Base-by-base conservation (phyloP, 2,888 invertebrate species). In the Mimumesa dahlbomi region DNA sequence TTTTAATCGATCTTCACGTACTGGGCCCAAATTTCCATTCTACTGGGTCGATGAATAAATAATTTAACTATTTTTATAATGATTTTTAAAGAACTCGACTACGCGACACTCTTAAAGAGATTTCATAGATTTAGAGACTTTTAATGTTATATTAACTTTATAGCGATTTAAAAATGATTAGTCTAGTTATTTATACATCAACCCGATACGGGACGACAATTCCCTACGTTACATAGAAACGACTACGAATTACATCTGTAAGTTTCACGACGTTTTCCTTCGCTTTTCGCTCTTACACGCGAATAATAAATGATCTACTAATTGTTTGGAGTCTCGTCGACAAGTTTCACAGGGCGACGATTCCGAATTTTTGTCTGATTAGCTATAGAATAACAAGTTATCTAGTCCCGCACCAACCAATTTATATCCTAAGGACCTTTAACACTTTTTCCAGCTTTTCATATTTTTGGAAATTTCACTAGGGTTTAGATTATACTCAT, bases 371-470 rank as follows among this genome's bases (percentile, higher is more conserved):
- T n/a, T n/a, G n/a, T n/a, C n/a, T n/a, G n/a, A n/a, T n/a, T n/a
- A n/a, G n/a, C 42, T 54, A 58, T 42, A 59, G 36, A 50, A 52
- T 64, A 74, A 73, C 53, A 64, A 63, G 50, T 50, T 50, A 53
- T 42, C 73, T 73, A 74, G 11, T 43, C 34, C 49, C 53, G 50
- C 42, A 22, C 52, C 49, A 73, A 75, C 58, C 69, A 75, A 75
- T 75, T 65, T n/a, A n/a, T 75, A 67, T 49, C 45, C 73, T 74
- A 74, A 34, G 38, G 56, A 57, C 19, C 48, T 53, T 11, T 53
- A 52, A 65, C 58, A 45, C 25, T 21, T 63, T 46, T 6, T 4
- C 25, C 0, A 16, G 50, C 22, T 5, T 4, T 34, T 13, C 34
- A 25, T 36, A 58, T 46, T 16, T 52, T 69, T 40, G 29, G 40